phyloP scores from a whole-genome alignment of 2,113 vertebrate species.

The Rhagologus leucostigma region DNA sequence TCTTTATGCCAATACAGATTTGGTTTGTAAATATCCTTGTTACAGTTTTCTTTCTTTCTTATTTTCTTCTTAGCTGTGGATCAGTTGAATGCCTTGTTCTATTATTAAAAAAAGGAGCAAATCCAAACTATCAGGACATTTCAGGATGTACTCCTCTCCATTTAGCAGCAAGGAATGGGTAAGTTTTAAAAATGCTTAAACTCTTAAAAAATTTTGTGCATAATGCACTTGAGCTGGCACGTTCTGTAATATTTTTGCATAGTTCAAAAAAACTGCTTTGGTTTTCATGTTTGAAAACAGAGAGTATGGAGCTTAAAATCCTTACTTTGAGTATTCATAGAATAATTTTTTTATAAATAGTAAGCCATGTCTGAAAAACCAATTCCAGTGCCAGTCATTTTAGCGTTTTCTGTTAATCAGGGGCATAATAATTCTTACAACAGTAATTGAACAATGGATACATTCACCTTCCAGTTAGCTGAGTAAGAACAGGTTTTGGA shows the following conservation, averaged over 20 bases:
- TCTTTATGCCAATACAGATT: not conserved
- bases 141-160: conserved; percentile 97
- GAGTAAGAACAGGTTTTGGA: not conserved
- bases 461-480: not conserved
- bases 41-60: not conserved
- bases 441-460: rapidly evolving
- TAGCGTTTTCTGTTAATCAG: not conserved
- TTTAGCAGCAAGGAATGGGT: conserved; percentile 97
- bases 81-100: conserved; percentile 96
- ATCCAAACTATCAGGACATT: conserved; percentile 98
- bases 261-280: not conserved
- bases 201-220: not conserved
- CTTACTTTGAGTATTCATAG: not conserved
- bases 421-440: not conserved
- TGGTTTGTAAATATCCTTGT: not conserved
- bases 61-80: conserved; percentile 82
- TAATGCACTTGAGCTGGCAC: not conserved
- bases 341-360: not conserved
- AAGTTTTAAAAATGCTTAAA: not conserved
- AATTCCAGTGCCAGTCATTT: not conserved
- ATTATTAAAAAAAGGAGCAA: conserved; percentile 92
- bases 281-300: not conserved
- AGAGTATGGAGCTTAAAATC: not conserved
- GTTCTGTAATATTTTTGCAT: not conserved
- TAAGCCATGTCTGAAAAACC: not conserved